Conservation (phyloP, 1,140 invertebrate species). For the Coenobita brevimanus region DNA sequence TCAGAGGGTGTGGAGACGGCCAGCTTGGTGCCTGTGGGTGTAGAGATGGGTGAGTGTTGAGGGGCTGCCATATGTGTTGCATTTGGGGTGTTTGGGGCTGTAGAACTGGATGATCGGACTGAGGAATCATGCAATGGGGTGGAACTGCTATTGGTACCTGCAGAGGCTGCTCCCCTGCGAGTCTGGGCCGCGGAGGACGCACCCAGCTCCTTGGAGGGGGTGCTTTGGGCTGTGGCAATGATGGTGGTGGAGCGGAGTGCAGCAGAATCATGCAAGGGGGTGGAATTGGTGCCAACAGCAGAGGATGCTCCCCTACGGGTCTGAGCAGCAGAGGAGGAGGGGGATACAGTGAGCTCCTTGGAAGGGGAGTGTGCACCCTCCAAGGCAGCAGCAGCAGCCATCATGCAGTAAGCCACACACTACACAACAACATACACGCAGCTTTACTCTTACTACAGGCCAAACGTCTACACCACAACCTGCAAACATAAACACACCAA, state of each 20-base stretch:
- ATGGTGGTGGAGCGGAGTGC: conserved; percentile 49
- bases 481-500: conserved; percentile 67
- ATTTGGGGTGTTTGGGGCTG: conserved; percentile 11
- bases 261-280: conserved; percentile 61
- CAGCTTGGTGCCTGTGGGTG: conserved; percentile 67
- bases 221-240: conserved; percentile 43
- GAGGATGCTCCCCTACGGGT: conserved; percentile 52
- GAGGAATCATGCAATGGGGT: too few species aligned
- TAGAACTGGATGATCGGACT: too few species aligned
- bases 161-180: too few species aligned
- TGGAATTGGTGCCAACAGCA: conserved; percentile 50
- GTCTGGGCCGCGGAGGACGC: too few species aligned
- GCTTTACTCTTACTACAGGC: conserved; percentile 61
- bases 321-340: conserved; percentile 39
- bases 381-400: conserved; percentile 64
- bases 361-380: conserved; percentile 32
- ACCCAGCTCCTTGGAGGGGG: too few species aligned
- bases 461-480: conserved; percentile 67
- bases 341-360: conserved; percentile 52
- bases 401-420: conserved; percentile 67
- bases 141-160: neutral
- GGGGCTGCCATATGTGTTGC: conserved; percentile 27
- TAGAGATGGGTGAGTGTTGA: conserved; percentile 53
- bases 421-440: conserved; percentile 65
- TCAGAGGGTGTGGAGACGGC: conserved; percentile 62